Evolutionary conservation across 2,797 vertebrate genomes (phyloP).

Genomic region (Vultur gryphus): DNA sequence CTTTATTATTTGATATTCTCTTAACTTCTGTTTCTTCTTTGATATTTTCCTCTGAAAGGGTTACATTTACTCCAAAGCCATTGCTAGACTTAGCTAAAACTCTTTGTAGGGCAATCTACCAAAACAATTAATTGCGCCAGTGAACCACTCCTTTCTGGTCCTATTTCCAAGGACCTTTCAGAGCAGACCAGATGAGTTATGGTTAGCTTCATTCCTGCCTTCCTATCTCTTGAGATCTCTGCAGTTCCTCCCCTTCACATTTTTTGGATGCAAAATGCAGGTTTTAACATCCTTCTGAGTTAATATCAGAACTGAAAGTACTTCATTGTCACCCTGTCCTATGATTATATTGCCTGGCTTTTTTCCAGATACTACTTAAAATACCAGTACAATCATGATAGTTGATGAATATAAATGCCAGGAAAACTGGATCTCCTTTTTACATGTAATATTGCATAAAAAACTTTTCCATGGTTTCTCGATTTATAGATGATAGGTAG

Average conservation of each 20-base stretch:
- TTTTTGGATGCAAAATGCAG: background rate
- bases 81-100: background rate
- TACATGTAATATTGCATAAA: background rate
- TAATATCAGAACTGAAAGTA: background rate
- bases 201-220: background rate
- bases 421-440: background rate
- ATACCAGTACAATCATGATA: background rate
- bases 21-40: background rate
- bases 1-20: background rate
- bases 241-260: background rate
- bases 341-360: background rate
- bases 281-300: background rate
- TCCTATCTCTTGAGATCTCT: background rate
- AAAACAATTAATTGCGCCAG: rapidly evolving
- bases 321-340: background rate
- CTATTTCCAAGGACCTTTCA: background rate
- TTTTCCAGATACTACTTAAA: background rate
- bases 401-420: background rate
- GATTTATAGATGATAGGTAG: background rate
- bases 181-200: background rate
- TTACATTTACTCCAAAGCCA: background rate
- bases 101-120: background rate
- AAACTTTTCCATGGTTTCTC: background rate
- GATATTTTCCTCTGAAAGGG: background rate
- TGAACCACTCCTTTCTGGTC: background rate